phyloP scores from a whole-genome alignment of 2,797 vertebrate species.

The Catamblyrhynchus diadema region DNA sequence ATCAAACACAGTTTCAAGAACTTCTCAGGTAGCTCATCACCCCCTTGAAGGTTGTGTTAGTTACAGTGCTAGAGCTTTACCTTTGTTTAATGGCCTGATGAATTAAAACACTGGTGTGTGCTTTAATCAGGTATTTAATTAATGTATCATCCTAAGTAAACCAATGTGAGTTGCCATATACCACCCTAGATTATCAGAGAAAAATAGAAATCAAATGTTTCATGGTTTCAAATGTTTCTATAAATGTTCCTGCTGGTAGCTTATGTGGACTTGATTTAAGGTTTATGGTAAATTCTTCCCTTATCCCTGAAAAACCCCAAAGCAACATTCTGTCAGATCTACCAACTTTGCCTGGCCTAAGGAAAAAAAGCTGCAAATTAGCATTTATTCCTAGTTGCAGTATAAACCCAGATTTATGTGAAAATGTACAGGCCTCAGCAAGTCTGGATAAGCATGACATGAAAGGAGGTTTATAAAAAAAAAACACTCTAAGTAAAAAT shows the following conservation, averaged over 20 bases:
- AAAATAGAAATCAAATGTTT: background rate
- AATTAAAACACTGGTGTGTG: background rate
- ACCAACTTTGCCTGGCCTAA: background rate
- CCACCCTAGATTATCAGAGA: background rate
- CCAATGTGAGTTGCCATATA: background rate
- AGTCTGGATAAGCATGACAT: background rate
- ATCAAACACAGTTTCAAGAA: background rate
- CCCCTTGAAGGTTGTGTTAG: background rate
- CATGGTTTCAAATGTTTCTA: background rate
- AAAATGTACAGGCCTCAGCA: background rate
- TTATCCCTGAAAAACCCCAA: background rate
- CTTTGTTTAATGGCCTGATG: background rate
- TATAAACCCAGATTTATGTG: background rate
- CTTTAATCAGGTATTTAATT: background rate
- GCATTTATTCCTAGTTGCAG: background rate
- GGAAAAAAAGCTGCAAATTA: background rate
- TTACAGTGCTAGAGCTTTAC: background rate
- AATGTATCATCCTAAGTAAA: background rate
- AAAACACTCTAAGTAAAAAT: background rate
- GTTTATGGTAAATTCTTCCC: background rate
- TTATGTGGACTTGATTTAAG: background rate
- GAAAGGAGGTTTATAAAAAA: background rate
- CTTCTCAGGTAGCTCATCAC: background rate
- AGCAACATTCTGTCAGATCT: background rate
- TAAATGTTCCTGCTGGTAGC: background rate